These are phyloP conservation scores for Cheilosia variabilis DNA, from an alignment of 2,888 invertebrate species.

Conservation along the genomic window DNA sequence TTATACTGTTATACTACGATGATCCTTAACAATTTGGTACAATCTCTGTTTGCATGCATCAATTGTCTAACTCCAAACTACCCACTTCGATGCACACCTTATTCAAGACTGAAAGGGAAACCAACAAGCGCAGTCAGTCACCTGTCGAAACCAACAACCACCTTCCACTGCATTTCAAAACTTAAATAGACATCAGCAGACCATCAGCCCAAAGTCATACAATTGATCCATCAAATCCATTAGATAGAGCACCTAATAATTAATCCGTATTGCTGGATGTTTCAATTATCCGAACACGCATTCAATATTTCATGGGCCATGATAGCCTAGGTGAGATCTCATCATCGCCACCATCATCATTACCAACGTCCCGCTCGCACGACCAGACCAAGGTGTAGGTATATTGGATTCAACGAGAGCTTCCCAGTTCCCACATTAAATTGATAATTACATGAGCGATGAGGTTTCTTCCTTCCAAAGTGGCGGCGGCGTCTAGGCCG, in stretches of 20 bases:
- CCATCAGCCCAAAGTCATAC: slow-evolving; percentile 69
- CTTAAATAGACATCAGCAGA: slow-evolving; percentile 61
- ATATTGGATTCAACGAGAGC: slow-evolving; percentile 46
- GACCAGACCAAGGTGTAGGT: slow-evolving; percentile 8
- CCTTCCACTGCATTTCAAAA: slow-evolving; percentile 9
- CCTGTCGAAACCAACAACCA: slow-evolving; percentile 27
- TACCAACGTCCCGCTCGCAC: neutral
- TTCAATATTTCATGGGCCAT: slow-evolving; percentile 65
- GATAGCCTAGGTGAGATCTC: slow-evolving; percentile 65
- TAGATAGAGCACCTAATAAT: slow-evolving; percentile 72
- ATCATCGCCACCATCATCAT: slow-evolving; percentile 34
- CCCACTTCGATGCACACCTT: no score
- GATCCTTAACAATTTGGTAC: no score
- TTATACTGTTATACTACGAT: no score
- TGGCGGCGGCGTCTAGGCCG: slow-evolving; percentile 14
- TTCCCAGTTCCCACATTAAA: slow-evolving; percentile 68
- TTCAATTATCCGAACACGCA: slow-evolving; percentile 71
- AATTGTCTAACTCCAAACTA: no score
- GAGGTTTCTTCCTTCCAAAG: slow-evolving; percentile 58
- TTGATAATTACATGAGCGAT: slow-evolving; percentile 73
- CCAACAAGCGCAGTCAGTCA: slow-evolving; percentile 23
- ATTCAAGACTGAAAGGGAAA: neutral
- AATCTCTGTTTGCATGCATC: no score
- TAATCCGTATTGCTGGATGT: slow-evolving; percentile 66
- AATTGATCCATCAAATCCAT: slow-evolving; percentile 73